A percentile compares a stretch with the other conserved stretches of the same genome.
These are phyloP conservation scores for Eristalinus sepulchralis DNA, from an alignment of 2,888 invertebrate species.

Conservation along the genomic window DNA sequence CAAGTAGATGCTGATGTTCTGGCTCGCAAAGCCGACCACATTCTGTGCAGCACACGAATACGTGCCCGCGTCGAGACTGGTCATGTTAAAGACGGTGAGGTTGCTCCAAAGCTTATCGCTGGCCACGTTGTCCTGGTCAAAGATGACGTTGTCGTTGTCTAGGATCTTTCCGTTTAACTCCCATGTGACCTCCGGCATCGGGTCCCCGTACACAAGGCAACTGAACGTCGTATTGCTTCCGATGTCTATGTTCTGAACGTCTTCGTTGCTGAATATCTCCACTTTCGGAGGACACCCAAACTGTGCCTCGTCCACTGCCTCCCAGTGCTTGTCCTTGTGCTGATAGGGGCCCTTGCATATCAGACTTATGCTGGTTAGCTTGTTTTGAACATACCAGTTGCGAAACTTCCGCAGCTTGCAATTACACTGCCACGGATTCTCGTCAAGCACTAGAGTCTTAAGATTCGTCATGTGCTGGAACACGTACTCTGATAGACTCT, in stretches of 20 bases:
- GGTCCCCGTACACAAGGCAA: slow-evolving; percentile 91
- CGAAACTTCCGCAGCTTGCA: slow-evolving; percentile 92
- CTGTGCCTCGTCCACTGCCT: slow-evolving; percentile 87
- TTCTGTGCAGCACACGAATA: slow-evolving; percentile 86
- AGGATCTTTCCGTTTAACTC: slow-evolving; percentile 88
- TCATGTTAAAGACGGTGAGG: slow-evolving; percentile 90
- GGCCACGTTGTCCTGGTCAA: slow-evolving; percentile 79
- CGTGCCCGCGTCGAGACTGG: slow-evolving; percentile 90
- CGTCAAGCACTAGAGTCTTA: slow-evolving; percentile 90
- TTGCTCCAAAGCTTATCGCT: slow-evolving; percentile 86
- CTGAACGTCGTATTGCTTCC: slow-evolving; percentile 91
- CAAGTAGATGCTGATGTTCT: slow-evolving; percentile 84
- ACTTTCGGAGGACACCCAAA: slow-evolving; percentile 93
- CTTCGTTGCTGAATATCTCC: slow-evolving; percentile 83
- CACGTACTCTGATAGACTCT: slow-evolving; percentile 85
- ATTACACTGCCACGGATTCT: slow-evolving; percentile 95
- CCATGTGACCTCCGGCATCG: slow-evolving; percentile 92
- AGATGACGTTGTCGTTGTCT: slow-evolving; percentile 82
- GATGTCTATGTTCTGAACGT: slow-evolving; percentile 86
- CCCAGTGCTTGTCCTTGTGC: slow-evolving; percentile 88
- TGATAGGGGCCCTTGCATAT: slow-evolving; percentile 87
- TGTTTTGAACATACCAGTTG: slow-evolving; percentile 90
- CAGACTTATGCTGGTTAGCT: slow-evolving; percentile 88
- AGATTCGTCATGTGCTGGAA: slow-evolving; percentile 88
- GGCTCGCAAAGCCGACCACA: slow-evolving; percentile 81